phyloP scores from a whole-genome alignment of 2,113 vertebrate species.

The Entomyzon cyanotis region DNA sequence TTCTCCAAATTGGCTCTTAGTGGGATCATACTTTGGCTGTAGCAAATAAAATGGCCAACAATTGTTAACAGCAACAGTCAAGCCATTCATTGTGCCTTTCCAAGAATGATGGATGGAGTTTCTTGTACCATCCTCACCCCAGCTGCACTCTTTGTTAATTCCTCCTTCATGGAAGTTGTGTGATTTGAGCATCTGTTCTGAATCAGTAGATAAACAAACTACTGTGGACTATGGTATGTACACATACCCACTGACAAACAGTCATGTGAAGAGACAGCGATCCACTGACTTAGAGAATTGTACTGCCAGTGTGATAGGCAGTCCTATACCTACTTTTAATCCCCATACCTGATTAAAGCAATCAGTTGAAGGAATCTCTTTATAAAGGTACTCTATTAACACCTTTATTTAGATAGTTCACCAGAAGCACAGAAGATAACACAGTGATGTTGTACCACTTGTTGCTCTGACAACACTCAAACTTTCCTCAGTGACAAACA shows the following conservation, averaged over 20 bases:
- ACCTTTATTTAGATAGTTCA: not conserved
- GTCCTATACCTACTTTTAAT: not conserved
- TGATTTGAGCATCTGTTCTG: slow-evolving; percentile 23
- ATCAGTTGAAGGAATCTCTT: not conserved
- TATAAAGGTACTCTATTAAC: not conserved
- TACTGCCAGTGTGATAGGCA: not conserved
- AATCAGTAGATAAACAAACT: slow-evolving; percentile 15
- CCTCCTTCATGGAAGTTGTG: slow-evolving; percentile 9
- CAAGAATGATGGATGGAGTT: slow-evolving; percentile 27
- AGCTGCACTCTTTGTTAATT: slow-evolving; percentile 44
- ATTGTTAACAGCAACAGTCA: slow-evolving; percentile 46
- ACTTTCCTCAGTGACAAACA: not conserved
- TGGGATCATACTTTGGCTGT: not conserved
- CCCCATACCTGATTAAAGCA: not conserved
- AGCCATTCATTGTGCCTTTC: slow-evolving; percentile 35
- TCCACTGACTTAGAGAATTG: not conserved
- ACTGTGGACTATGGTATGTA: not conserved
- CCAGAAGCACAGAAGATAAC: not conserved
- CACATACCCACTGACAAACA: not conserved
- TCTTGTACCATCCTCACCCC: slow-evolving; percentile 50
- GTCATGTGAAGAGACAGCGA: not conserved
- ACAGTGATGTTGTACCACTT: not conserved
- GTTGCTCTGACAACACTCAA: not conserved
- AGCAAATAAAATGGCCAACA: slow-evolving; percentile 7
- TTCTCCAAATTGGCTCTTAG: not conserved